Conservation (phyloP, 2,797 vertebrate species). For the Hoplostethus atlanticus region DNA sequence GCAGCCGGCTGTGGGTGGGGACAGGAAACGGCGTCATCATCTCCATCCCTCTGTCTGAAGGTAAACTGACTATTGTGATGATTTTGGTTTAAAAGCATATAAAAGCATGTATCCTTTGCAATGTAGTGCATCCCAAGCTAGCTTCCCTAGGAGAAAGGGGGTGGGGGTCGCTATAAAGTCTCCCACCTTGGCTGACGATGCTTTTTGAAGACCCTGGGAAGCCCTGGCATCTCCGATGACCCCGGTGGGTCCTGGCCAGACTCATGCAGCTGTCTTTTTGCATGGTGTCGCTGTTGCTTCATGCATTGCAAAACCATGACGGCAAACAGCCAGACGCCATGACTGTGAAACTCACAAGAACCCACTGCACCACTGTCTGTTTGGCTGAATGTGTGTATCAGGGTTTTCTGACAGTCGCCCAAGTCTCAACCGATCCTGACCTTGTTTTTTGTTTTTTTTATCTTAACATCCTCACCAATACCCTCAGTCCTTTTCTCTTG, state of each 20-base stretch:
- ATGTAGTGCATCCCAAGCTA: no score
- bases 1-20: slow-evolving; percentile 96
- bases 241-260: background rate
- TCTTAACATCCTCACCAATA: background rate
- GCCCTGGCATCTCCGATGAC: no score
- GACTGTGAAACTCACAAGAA: no score
- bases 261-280: background rate
- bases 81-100: no score
- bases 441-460: background rate
- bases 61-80: slow-evolving; percentile 68
- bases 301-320: slow-evolving; percentile 4
- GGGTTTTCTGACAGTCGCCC: background rate
- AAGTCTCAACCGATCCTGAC: background rate
- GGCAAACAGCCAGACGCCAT: slow-evolving; percentile 3
- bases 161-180: no score
- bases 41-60: slow-evolving; percentile 97
- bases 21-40: slow-evolving; percentile 98
- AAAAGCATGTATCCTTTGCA: no score
- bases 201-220: no score
- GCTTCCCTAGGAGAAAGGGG: no score
- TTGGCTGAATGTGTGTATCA: background rate
- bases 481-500: background rate
- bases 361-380: background rate
- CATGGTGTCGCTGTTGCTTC: background rate
- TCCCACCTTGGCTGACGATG: no score